These are phyloP conservation scores for Acleris holmiana DNA, from an alignment of 2,888 invertebrate genomes.

Conservation along the genomic window DNA sequence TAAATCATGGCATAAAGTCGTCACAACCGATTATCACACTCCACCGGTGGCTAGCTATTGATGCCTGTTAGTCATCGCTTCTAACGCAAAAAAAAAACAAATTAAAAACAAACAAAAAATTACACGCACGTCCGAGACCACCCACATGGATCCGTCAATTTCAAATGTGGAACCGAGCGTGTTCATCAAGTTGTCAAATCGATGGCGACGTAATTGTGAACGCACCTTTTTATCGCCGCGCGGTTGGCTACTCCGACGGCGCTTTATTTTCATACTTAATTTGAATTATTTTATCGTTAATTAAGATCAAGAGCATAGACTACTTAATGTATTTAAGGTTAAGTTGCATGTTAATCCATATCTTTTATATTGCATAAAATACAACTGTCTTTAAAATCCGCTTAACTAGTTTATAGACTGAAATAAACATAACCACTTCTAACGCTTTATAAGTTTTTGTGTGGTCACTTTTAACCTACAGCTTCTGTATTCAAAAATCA, in stretches of 20 bases:
- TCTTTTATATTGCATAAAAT: no score
- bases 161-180: constrained; percentile 71
- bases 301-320: background rate
- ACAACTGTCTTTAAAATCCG: no score
- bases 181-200: constrained; percentile 83
- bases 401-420: no score
- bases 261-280: constrained; percentile 20
- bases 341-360: no score
- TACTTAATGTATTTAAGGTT: no score
- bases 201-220: constrained; percentile 81
- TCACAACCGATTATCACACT: constrained; percentile 70
- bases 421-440: background rate
- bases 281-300: constrained; percentile 1
- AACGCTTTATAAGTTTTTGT: constrained; percentile 17
- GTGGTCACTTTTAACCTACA: constrained; percentile 21
- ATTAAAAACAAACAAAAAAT: constrained; percentile 56
- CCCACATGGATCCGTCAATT: constrained; percentile 77
- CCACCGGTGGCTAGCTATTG: constrained; percentile 76
- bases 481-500: constrained; percentile 30
- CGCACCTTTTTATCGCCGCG: constrained; percentile 60
- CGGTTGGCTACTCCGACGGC: constrained; percentile 32
- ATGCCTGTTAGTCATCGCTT: constrained; percentile 76
- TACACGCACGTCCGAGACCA: constrained; percentile 69
- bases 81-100: constrained; percentile 59
- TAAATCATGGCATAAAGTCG: constrained; percentile 51